phyloP scores from a whole-genome alignment of 2,797 vertebrate species.

The Enteromius unitaeniatus region DNA sequence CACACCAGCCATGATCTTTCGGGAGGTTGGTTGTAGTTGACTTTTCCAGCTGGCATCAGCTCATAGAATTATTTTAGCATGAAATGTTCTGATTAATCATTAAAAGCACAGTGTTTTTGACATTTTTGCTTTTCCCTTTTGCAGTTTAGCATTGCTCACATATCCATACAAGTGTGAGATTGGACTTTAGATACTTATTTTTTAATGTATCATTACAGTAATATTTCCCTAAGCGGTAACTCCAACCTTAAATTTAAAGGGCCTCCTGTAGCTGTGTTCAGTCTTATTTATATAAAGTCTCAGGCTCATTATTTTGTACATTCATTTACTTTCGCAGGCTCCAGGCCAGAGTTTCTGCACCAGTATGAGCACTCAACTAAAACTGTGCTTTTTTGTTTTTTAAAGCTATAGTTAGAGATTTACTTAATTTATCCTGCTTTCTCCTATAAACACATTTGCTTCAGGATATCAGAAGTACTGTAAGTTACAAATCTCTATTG shows the following conservation, averaged over 20 bases:
- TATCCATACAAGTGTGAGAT: slow-evolving; percentile 22
- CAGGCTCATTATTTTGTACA: slow-evolving; percentile 11
- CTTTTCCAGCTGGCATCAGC: background rate
- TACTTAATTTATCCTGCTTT: background rate
- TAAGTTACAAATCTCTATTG: background rate
- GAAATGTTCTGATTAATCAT: slow-evolving; percentile 9
- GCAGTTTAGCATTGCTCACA: slow-evolving; percentile 19
- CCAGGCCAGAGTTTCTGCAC: background rate
- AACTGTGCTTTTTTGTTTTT: background rate
- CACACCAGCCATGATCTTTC: slow-evolving; percentile 8
- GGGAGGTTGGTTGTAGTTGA: background rate
- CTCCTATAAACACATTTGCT: background rate
- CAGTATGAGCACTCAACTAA: background rate
- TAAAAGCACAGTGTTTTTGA: background rate
- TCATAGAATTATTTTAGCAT: background rate
- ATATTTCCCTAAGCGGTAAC: background rate
- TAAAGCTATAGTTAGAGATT: background rate
- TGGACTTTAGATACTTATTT: slow-evolving; percentile 9
- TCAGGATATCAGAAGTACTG: background rate
- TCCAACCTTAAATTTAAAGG: background rate
- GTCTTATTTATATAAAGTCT: background rate
- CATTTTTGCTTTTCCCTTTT: slow-evolving; percentile 12
- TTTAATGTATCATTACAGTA: background rate
- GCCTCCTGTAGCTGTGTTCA: slow-evolving; percentile 5
- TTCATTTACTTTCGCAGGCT: background rate